Conservation (phyloP, 2,888 invertebrate species). For the Tipula lateralis region DNA sequence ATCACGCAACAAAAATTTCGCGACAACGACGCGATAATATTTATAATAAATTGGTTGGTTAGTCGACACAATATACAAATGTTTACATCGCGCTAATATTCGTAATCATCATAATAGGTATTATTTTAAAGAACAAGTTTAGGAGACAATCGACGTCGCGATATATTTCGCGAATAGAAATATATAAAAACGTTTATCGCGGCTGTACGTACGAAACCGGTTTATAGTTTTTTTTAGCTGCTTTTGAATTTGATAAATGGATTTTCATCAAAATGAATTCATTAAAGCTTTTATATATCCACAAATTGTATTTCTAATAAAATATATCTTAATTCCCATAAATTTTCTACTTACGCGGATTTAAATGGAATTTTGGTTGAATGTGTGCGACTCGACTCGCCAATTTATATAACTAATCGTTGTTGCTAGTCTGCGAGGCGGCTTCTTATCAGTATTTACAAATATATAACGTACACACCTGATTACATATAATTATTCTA, state of each 20-base stretch:
- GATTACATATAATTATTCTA: no score
- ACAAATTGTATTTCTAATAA: not conserved
- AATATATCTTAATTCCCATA: not conserved
- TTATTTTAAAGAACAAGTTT: constrained; percentile 2
- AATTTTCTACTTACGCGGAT: not conserved
- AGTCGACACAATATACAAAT: not conserved
- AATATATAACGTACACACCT: no score
- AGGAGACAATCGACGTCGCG: constrained; percentile 11
- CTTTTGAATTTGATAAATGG: not conserved
- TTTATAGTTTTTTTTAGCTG: not conserved
- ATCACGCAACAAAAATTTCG: not conserved
- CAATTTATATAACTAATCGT: no score
- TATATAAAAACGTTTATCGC: not conserved
- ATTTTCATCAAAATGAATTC: not conserved
- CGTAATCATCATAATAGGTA: constrained; percentile 4
- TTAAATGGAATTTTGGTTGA: not conserved
- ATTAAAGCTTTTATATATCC: not conserved
- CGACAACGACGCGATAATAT: not conserved
- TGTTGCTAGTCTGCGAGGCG: no score
- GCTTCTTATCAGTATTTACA: no score
- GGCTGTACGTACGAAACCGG: not conserved
- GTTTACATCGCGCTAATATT: not conserved
- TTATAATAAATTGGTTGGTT: not conserved
- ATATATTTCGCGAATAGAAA: not conserved
- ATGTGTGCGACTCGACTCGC: no score